Conservation (phyloP, 1,140 invertebrate genomes). For the Hypothenemus hampei region DNA sequence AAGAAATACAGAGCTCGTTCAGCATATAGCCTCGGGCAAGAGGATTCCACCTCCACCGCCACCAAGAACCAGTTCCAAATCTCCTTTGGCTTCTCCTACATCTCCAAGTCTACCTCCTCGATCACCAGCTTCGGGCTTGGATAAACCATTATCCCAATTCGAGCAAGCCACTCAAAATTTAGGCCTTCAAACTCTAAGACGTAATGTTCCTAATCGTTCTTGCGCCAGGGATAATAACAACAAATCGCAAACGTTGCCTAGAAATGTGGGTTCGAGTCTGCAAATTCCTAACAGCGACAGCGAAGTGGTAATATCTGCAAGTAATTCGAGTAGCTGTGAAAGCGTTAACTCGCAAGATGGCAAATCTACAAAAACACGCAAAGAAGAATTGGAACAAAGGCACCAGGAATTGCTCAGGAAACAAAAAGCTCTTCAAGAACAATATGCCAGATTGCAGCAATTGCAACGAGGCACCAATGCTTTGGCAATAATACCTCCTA, state of each 20-base stretch:
- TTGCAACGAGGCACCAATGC: conserved; percentile 71
- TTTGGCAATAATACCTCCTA: conserved; percentile 52
- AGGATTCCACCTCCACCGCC: conserved; percentile 81
- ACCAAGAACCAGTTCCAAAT: conserved; percentile 74
- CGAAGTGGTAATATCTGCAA: conserved; percentile 48
- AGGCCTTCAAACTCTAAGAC: conserved; percentile 40
- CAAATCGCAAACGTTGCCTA: conserved; percentile 43
- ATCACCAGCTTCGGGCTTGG: conserved; percentile 44
- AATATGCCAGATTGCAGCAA: conserved; percentile 80
- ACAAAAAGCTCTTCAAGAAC: conserved; percentile 81
- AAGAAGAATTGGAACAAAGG: conserved; percentile 73
- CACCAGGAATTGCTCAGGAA: conserved; percentile 82
- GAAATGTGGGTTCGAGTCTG: conserved; percentile 44
- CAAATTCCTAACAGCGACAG: conserved; percentile 37
- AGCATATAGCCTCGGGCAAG: conserved; percentile 58
- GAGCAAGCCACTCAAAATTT: conserved; percentile 44
- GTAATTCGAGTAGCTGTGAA: conserved; percentile 66
- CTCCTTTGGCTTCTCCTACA: conserved; percentile 74
- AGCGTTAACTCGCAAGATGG: conserved; percentile 73
- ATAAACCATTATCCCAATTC: conserved; percentile 42
- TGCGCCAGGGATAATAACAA: conserved; percentile 42
- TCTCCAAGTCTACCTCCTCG: conserved; percentile 56
- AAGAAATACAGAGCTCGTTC: conserved; percentile 64
- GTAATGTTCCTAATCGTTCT: conserved; percentile 41
- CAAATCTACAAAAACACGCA: conserved; percentile 53